Evolutionary conservation across 2,113 vertebrate species (phyloP).

Genomic region (Lota lota): DNA sequence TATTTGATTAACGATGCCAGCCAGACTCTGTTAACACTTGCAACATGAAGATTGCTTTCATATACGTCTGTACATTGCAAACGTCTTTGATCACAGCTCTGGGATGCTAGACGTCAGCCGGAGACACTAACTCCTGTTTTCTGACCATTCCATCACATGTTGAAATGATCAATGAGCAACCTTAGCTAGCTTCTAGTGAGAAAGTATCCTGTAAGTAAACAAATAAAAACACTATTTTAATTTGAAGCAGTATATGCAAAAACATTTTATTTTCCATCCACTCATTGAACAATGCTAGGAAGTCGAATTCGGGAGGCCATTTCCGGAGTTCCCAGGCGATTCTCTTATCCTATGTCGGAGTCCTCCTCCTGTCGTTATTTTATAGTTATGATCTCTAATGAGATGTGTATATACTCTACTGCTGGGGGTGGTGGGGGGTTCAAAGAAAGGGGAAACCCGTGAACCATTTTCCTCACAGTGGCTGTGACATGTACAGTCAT

Average conservation of each 20-base stretch:
- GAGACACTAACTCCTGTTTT: background rate
- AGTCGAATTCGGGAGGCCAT: slow-evolving; percentile 1
- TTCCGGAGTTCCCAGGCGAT: slow-evolving; percentile 39
- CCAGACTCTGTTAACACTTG: too few species aligned
- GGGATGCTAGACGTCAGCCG: background rate
- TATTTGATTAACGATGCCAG: too few species aligned
- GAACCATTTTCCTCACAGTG: too few species aligned
- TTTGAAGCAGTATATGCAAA: slow-evolving; percentile 7
- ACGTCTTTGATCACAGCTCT: background rate
- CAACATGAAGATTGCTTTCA: too few species aligned
- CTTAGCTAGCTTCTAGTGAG: background rate
- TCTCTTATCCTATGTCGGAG: slow-evolving; percentile 23
- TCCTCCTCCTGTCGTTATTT: slow-evolving; percentile 32
- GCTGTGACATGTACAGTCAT: too few species aligned
- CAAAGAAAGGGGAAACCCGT: slow-evolving; percentile 14
- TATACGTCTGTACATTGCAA: too few species aligned
- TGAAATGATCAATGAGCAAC: background rate
- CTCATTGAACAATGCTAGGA: too few species aligned
- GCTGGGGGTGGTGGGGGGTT: slow-evolving; percentile 1
- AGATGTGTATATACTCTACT: slow-evolving; percentile 17
- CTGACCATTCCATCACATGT: background rate
- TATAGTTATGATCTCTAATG: slow-evolving; percentile 31
- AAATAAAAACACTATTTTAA: slow-evolving; percentile 8
- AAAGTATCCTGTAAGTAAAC: background rate
- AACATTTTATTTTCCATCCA: too few species aligned